phyloP scores from a whole-genome alignment of 2,113 vertebrate species.

The Epinephelus fuscoguttatus region DNA sequence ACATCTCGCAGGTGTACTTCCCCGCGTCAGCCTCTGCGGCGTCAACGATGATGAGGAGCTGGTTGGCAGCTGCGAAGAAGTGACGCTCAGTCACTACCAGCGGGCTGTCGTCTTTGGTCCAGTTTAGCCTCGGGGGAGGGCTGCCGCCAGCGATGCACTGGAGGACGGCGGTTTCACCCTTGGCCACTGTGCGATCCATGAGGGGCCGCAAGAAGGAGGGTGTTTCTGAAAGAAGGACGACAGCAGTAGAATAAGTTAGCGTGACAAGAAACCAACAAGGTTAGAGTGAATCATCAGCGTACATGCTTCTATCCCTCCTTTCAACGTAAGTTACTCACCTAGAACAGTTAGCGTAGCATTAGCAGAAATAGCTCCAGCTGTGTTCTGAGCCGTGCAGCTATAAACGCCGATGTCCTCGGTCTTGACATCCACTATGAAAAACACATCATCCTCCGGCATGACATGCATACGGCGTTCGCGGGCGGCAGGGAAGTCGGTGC shows the following conservation, averaged over 20 bases:
- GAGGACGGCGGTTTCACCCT: constrained; percentile 94
- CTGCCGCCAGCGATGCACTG: constrained; percentile 97
- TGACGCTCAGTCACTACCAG: constrained; percentile 93
- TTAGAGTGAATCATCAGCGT: neutral
- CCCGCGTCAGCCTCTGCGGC: constrained; percentile 91
- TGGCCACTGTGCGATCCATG: constrained; percentile 92
- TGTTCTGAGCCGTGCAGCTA: constrained; percentile 97
- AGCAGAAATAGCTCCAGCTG: constrained; percentile 93
- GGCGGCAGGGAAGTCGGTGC: constrained; percentile 95
- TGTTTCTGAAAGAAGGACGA: constrained; percentile 85
- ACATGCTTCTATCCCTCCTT: neutral
- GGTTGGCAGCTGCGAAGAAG: constrained; percentile 96
- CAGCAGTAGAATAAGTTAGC: neutral
- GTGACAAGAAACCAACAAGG: neutral
- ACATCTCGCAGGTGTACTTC: constrained; percentile 97
- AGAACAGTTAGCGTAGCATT: constrained; percentile 95
- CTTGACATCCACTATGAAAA: constrained; percentile 97
- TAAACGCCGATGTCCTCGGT: constrained; percentile 94
- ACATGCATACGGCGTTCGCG: constrained; percentile 97
- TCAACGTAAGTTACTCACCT: constrained; percentile 81
- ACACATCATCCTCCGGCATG: constrained; percentile 97
- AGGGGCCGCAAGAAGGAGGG: constrained; percentile 94
- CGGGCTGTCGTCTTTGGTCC: constrained; percentile 97
- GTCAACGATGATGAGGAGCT: constrained; percentile 96
- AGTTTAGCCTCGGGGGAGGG: constrained; percentile 92